Conservation (phyloP, 92 coral and sea anemone genomes). For the Phymanthus crucifer region DNA sequence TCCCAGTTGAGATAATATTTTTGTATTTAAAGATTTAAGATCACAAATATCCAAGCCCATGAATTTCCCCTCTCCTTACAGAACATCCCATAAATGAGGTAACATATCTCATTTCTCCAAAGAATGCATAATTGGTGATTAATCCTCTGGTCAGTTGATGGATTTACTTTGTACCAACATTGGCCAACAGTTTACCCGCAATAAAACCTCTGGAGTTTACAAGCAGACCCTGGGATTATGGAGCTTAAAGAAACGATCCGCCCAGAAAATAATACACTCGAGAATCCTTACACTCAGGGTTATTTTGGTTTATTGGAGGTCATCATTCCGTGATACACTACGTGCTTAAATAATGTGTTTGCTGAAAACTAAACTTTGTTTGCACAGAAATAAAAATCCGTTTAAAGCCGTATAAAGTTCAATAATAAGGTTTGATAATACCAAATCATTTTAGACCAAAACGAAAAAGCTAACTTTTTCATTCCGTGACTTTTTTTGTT, state of each 20-base stretch:
- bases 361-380: constrained; percentile 10
- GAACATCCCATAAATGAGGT: constrained; percentile 9
- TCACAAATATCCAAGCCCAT: not conserved
- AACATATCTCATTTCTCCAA: constrained; percentile 4
- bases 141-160: not conserved
- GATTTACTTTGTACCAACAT: not conserved
- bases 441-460: not conserved
- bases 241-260: not conserved
- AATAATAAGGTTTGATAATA: not conserved
- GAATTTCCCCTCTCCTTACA: not conserved
- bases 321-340: not conserved
- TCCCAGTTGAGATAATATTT: not conserved
- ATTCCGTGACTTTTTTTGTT: not conserved
- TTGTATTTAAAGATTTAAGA: not conserved
- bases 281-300: not conserved
- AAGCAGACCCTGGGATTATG: not conserved
- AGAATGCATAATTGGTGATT: not conserved
- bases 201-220: not conserved
- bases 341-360: constrained; percentile 3
- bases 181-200: not conserved
- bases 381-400: not conserved
- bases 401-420: not conserved
- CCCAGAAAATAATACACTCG: not conserved
- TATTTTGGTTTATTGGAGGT: not conserved
- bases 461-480: not conserved